A percentile compares a stretch with the other conserved stretches of the same genome.
Evolutionary conservation across 35 echinoderm and acorn worm species (phyloP).

Genomic region (Ophioderma brevispina): DNA sequence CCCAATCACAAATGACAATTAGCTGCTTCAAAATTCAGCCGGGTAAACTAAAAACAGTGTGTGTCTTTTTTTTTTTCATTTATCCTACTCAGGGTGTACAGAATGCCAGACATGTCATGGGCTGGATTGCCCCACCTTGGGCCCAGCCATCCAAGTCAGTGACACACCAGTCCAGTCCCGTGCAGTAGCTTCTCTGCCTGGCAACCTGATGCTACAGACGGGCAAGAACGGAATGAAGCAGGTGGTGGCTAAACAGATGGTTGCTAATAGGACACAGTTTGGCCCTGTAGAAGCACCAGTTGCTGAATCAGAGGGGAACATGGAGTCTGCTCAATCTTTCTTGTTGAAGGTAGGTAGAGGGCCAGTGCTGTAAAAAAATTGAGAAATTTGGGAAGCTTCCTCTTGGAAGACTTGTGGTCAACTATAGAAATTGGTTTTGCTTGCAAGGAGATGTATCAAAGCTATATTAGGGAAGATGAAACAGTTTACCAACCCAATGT

Average conservation of each 20-base stretch:
- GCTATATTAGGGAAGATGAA: no score
- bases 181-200: slow-evolving; percentile 6
- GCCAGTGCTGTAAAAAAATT: background rate
- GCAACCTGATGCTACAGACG: background rate
- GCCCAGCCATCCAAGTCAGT: background rate
- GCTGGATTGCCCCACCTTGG: slow-evolving; percentile 4
- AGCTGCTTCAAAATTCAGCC: no score
- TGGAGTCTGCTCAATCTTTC: background rate
- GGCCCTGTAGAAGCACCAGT: slow-evolving; percentile 19
- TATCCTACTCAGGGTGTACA: background rate
- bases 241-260: background rate
- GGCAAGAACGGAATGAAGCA: background rate
- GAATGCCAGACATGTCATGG: slow-evolving; percentile 31
- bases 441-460: no score
- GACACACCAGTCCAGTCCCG: slow-evolving; percentile 20
- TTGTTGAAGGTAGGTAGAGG: slow-evolving; percentile 7
- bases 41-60: no score
- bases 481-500: no score
- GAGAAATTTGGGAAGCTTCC: no score
- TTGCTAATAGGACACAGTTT: slow-evolving; percentile 15
- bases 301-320: background rate
- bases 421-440: no score
- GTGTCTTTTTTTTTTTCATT: background rate
- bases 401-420: no score
- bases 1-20: no score